Base-by-base conservation (phyloP, 2,113 vertebrate genomes). In the Cynocephalus volans region DNA sequence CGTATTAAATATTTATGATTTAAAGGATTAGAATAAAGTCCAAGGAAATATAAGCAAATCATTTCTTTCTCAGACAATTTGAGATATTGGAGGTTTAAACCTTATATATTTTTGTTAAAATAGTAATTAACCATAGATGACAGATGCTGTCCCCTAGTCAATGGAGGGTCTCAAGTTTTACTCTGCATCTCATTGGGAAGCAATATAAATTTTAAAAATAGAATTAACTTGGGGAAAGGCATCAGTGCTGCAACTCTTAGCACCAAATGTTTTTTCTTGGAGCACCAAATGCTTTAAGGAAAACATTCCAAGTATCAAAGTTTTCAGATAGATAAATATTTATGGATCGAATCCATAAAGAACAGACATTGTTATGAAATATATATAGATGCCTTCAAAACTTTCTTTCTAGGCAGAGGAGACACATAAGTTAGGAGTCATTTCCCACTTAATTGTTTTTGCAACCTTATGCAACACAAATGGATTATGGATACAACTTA, bases 241-340 rank as follows among this genome's bases (percentile, higher is more conserved):
- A 98, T 93, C 92, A 60, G 0, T 79, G 79, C 67, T 93, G 96
- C 90, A 94, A 95, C 97, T 93, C 82, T 52, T 31, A 98, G 97
- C 98, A 98, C 98, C 98, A 99, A 98, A 98, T 4, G 5, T 79
- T 98, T 98, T 88, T 96, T 97, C 95, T 97, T 91, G 90, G 95
- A 95, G 75, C 84, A 98, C 97, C 98, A 95, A 96, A 98, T 92
- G 56, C 97, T 97, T 97, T 95, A 89, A 92, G 97, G 98, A 97
- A 98, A 98, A 98, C 98, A 97, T 72, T 96, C 96, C 79, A 54
- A 1, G 0, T 98, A 97, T 97, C 75, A 48, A 4, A 1, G 95
- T 95, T 97, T 98, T 97, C 94, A 98, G 98, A 98, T 98, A 98
- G 98, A 98, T 96, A 97, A 98, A 81, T 97, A 98, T 96, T 90